A percentile compares a stretch with the other conserved stretches of the same genome.
phyloP scores from a whole-genome alignment of 2,113 vertebrate genomes.

The Oriolus oriolus region DNA sequence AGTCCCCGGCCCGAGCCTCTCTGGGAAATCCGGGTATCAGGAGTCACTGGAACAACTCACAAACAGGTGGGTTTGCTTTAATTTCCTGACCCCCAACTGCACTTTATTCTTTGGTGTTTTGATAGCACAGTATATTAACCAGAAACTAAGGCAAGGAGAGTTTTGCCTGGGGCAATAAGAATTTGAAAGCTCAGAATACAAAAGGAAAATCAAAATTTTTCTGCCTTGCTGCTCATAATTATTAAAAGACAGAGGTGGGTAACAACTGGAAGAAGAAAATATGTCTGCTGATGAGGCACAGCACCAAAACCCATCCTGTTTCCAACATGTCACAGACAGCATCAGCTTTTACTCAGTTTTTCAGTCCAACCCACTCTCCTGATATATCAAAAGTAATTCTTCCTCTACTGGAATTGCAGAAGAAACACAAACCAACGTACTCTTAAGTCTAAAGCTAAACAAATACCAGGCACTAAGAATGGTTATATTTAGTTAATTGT shows the following conservation, averaged over 20 bases:
- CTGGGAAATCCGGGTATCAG: background rate
- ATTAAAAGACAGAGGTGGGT: background rate
- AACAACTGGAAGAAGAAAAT: background rate
- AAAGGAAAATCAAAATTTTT: background rate
- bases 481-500: background rate
- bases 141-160: background rate
- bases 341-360: background rate
- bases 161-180: background rate
- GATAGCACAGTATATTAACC: background rate
- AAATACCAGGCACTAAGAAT: background rate
- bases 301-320: background rate
- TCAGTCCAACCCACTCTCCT: background rate
- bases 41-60: background rate
- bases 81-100: background rate
- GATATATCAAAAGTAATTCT: background rate
- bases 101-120: background rate
- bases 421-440: background rate
- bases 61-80: background rate
- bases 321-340: accelerated
- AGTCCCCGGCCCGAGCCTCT: background rate
- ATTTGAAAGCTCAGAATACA: background rate
- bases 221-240: background rate
- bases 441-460: background rate
- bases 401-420: background rate
- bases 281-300: background rate